A percentile compares a stretch with the other conserved stretches of the same genome.
phyloP scores from a whole-genome alignment of 2,888 invertebrate genomes.

The Phorcus lineatus region DNA sequence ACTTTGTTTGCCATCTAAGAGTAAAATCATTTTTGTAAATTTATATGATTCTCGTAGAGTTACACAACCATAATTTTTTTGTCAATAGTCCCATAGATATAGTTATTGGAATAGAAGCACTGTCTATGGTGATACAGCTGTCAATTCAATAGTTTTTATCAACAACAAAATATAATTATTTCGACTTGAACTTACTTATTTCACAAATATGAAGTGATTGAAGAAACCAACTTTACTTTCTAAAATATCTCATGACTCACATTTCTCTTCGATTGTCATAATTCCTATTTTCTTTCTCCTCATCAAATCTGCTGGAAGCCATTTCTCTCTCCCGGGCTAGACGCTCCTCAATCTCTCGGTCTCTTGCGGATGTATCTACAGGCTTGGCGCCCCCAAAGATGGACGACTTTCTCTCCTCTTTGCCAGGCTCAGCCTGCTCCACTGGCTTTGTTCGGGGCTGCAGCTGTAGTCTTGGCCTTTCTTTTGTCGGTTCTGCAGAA shows the following conservation, averaged over 20 bases:
- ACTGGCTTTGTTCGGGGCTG: slow-evolving; percentile 87
- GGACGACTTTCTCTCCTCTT: slow-evolving; percentile 75
- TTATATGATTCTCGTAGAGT: no score
- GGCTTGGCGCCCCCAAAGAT: slow-evolving; percentile 97
- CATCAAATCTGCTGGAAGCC: slow-evolving; percentile 33
- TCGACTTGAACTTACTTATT: no score
- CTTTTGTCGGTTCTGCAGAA: slow-evolving; percentile 67
- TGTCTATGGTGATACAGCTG: no score
- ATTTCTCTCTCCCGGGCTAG: slow-evolving; percentile 73
- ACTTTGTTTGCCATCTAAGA: no score
- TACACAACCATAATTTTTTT: no score
- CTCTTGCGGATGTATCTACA: slow-evolving; percentile 92
- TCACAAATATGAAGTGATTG: no score
- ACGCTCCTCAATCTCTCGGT: slow-evolving; percentile 93
- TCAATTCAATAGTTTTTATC: no score
- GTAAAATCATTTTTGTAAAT: no score
- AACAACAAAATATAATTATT: no score
- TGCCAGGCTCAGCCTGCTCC: slow-evolving; percentile 71
- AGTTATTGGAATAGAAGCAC: no score
- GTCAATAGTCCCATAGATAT: no score
- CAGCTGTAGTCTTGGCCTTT: slow-evolving; percentile 87
- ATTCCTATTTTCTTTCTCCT: slow-evolving; percentile 56
- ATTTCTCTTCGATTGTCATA: not conserved
- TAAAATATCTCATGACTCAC: not conserved
- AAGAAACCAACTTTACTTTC: not conserved